Percentiles rank a stretch among this genome's conserved stretches.
Evolutionary conservation across 2,888 invertebrate species (phyloP).

Genomic region (Dynastes grantii): DNA sequence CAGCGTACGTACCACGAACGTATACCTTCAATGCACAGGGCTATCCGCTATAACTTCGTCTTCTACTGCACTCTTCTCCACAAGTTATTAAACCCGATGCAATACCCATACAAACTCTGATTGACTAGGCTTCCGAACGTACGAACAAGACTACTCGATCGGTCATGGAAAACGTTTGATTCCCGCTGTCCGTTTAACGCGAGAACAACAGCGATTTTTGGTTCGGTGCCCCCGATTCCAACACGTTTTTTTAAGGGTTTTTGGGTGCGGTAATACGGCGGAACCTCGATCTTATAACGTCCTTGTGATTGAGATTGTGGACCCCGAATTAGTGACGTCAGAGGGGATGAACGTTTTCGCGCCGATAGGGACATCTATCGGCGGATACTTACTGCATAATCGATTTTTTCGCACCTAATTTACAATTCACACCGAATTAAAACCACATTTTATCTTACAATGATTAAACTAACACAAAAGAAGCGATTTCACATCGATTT

Average conservation of each 20-base stretch:
- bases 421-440: not conserved
- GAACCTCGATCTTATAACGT: conserved; percentile 63
- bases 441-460: not conserved
- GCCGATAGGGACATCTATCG: conserved; percentile 56
- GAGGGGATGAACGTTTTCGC: conserved; percentile 60
- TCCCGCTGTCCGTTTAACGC: conserved; percentile 55
- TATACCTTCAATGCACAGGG: conserved; percentile 60
- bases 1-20: conserved; percentile 53
- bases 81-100: conserved; percentile 66
- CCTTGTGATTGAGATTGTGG: conserved; percentile 66
- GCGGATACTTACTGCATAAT: not conserved
- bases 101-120: conserved; percentile 66
- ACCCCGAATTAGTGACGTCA: conserved; percentile 67
- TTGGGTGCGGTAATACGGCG: conserved; percentile 63
- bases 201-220: conserved; percentile 60
- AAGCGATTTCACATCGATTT: too few species aligned
- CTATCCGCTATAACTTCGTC: conserved; percentile 66
- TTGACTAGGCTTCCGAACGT: conserved; percentile 64
- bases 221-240: conserved; percentile 52
- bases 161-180: conserved; percentile 61
- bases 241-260: conserved; percentile 51
- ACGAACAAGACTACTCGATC: conserved; percentile 58
- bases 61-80: conserved; percentile 61
- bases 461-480: not conserved
- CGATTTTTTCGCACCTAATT: conserved; percentile 17